Conservation (phyloP, 2,797 vertebrate species). For the Siniperca scherzeri region DNA sequence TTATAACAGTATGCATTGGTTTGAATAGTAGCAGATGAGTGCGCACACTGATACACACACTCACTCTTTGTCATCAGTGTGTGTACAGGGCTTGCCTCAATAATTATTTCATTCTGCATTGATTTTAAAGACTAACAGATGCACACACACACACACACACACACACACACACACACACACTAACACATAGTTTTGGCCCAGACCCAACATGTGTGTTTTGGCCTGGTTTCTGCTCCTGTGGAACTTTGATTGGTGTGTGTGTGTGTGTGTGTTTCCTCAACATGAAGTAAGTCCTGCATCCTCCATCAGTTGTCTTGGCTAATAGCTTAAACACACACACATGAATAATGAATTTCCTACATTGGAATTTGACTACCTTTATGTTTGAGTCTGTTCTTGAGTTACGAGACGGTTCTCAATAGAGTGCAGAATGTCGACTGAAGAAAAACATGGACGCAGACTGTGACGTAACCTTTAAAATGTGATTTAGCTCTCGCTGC, state of each 20-base stretch:
- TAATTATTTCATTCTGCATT: slow-evolving; percentile 59
- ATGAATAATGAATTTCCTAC: not conserved
- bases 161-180: slow-evolving; percentile 16
- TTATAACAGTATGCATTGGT: slow-evolving; percentile 58
- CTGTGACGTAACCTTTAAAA: not conserved
- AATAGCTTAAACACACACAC: slow-evolving; percentile 4
- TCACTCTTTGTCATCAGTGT: slow-evolving; percentile 1
- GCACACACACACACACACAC: slow-evolving; percentile 6
- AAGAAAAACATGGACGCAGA: not conserved
- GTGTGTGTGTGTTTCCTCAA: slow-evolving; percentile 18
- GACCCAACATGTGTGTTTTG: slow-evolving; percentile 37
- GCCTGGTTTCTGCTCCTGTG: slow-evolving; percentile 42
- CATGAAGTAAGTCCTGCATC: slow-evolving; percentile 23
- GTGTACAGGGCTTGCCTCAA: not conserved
- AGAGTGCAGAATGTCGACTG: not conserved
- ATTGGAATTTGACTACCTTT: not conserved
- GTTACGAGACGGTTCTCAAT: not conserved
- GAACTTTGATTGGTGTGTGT: not conserved
- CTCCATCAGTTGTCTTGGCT: slow-evolving; percentile 19
- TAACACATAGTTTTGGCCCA: slow-evolving; percentile 13
- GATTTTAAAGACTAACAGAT: slow-evolving; percentile 60
- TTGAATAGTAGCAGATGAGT: slow-evolving; percentile 64
- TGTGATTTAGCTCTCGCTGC: not conserved
- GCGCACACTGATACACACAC: slow-evolving; percentile 8
- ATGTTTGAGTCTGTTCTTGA: not conserved